phyloP scores from a whole-genome alignment of 2,797 vertebrate species.

The Ceyx erithaca region DNA sequence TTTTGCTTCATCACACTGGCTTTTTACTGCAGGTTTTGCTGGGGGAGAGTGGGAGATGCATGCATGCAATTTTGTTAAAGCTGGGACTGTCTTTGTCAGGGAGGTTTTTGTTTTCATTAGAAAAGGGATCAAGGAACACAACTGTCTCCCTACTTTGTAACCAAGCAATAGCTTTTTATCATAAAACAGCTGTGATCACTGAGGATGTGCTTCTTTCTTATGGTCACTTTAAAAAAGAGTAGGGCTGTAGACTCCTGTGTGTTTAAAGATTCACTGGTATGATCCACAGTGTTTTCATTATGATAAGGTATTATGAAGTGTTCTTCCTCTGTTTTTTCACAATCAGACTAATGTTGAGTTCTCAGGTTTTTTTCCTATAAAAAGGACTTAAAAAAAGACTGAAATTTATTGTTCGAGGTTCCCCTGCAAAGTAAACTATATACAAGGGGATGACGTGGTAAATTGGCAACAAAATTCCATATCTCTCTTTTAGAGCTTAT shows the following conservation, averaged over 20 bases:
- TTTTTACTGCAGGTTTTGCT: constrained; percentile 46
- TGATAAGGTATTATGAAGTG: background rate
- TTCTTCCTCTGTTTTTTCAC: background rate
- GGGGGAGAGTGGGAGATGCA: background rate
- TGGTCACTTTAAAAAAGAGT: background rate
- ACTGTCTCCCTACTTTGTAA: background rate
- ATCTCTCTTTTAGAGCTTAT: background rate
- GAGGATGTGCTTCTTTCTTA: background rate
- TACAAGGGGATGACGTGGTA: background rate
- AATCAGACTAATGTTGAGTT: background rate
- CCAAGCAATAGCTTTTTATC: background rate
- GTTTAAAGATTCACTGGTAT: background rate
- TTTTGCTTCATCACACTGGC: constrained; percentile 54
- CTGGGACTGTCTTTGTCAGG: background rate
- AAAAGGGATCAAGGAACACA: background rate
- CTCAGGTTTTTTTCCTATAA: background rate
- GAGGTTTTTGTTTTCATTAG: background rate
- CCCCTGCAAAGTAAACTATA: background rate
- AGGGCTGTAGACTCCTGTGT: background rate
- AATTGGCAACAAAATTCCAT: background rate
- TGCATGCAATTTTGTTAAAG: constrained; percentile 8
- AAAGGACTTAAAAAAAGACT: too few relatives aligned
- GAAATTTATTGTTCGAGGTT: background rate
- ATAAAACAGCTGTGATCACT: background rate
- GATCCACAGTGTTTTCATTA: background rate